phyloP scores from a whole-genome alignment of 2,888 invertebrate species.

The Lordiphosa fenestrarum region DNA sequence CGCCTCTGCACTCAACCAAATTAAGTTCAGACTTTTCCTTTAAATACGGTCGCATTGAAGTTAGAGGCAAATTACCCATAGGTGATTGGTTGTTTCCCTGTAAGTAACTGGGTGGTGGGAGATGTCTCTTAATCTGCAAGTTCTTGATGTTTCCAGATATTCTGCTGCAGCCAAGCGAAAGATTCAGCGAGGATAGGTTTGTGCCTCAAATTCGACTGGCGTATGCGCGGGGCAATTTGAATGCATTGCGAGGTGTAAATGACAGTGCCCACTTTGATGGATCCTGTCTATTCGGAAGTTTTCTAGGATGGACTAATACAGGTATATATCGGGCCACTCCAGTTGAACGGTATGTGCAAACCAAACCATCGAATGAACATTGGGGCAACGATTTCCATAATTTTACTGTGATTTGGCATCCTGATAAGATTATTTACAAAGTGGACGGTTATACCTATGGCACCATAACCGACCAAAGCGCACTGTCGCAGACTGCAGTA shows the following conservation, averaged over 20 bases:
- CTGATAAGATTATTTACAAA: slow-evolving; percentile 31
- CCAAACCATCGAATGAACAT: background rate
- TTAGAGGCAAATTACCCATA: slow-evolving; percentile 24
- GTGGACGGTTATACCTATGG: slow-evolving; percentile 25
- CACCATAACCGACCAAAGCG: slow-evolving; percentile 6
- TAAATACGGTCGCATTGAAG: slow-evolving; percentile 33
- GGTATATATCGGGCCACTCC: too few species aligned
- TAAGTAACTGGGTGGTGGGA: slow-evolving; percentile 12
- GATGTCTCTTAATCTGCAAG: background rate
- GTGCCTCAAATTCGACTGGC: slow-evolving; percentile 8
- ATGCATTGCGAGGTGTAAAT: background rate
- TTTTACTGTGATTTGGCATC: slow-evolving; percentile 37
- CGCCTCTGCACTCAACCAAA: background rate
- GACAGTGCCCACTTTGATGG: slow-evolving; percentile 20
- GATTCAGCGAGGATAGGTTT: background rate
- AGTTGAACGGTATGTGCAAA: background rate
- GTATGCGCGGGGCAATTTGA: slow-evolving; percentile 29
- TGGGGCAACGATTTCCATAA: slow-evolving; percentile 26
- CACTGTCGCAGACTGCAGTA: too few species aligned
- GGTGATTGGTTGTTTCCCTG: slow-evolving; percentile 42
- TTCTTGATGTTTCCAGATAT: slow-evolving; percentile 25
- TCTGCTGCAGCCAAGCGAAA: slow-evolving; percentile 2
- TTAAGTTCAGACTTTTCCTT: slow-evolving; percentile 23
- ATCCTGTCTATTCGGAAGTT: slow-evolving; percentile 18
- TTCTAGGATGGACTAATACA: background rate